Evolutionary conservation across 2,113 vertebrate species (phyloP).

Genomic region (Polypterus bichir): DNA sequence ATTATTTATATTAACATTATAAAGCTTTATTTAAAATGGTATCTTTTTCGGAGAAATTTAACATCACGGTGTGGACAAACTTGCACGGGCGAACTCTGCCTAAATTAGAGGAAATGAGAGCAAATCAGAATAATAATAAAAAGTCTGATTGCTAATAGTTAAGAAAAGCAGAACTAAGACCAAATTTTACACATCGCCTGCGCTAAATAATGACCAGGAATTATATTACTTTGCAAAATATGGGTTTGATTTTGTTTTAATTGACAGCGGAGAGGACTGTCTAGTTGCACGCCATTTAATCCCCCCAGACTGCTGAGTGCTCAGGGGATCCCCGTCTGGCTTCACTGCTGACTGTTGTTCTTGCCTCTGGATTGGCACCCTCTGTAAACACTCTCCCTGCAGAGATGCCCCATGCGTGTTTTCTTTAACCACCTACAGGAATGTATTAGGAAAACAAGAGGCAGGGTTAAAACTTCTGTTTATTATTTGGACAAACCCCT

Average conservation of each 20-base stretch:
- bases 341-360: conserved; percentile 30
- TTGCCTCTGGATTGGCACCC: conserved; percentile 33
- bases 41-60: no score
- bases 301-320: conserved; percentile 35
- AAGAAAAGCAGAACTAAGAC: no score
- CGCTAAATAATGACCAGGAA: no score
- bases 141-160: no score
- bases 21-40: no score
- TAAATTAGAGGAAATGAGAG: no score
- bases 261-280: conserved; percentile 34
- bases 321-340: conserved; percentile 27
- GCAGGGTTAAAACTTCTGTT: conserved; percentile 8
- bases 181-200: no score
- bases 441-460: conserved; percentile 19
- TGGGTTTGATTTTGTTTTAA: conserved; percentile 24
- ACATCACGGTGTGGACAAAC: no score
- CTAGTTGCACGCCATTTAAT: conserved; percentile 44
- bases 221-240: no score
- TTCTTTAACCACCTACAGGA: conserved; percentile 17
- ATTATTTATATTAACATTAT: no score
- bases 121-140: no score
- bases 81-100: no score
- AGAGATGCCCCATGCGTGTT: conserved; percentile 18
- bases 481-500: conserved; percentile 10
- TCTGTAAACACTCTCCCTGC: conserved; percentile 25